These are phyloP conservation scores for Manacus vitellinus DNA, from an alignment of 2,113 vertebrate genomes.

Conservation along the genomic window DNA sequence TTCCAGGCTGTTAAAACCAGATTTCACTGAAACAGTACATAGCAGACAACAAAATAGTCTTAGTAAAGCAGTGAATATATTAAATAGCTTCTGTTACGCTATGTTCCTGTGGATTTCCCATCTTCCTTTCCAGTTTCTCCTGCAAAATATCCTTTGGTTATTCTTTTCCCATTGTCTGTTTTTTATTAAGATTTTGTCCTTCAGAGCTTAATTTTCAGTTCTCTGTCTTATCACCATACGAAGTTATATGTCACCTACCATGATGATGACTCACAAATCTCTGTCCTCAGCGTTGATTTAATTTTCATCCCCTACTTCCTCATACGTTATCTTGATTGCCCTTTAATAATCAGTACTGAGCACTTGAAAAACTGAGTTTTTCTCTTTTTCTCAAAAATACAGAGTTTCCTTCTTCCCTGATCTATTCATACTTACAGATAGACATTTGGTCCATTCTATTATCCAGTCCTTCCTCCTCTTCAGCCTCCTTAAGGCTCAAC, in stretches of 20 bases:
- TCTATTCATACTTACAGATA: background rate
- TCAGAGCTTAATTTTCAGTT: background rate
- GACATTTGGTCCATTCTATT: background rate
- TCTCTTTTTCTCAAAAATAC: background rate
- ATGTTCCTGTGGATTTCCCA: background rate
- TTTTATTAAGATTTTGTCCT: background rate
- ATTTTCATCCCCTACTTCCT: background rate
- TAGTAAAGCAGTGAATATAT: background rate
- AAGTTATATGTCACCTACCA: background rate
- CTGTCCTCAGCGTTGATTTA: background rate
- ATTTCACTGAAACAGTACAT: background rate
- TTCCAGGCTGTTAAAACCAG: background rate
- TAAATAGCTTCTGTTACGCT: background rate
- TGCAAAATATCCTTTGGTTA: background rate
- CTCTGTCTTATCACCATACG: background rate
- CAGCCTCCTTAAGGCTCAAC: background rate
- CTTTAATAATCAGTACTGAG: background rate
- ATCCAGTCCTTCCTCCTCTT: background rate
- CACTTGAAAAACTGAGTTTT: background rate
- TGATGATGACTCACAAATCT: background rate
- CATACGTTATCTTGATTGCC: background rate
- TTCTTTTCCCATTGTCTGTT: background rate
- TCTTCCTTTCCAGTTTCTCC: background rate
- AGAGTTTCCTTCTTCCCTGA: background rate
- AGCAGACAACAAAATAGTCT: background rate